phyloP scores from a whole-genome alignment of 1,140 invertebrate genomes.

The Trinorchestia longiramus region DNA sequence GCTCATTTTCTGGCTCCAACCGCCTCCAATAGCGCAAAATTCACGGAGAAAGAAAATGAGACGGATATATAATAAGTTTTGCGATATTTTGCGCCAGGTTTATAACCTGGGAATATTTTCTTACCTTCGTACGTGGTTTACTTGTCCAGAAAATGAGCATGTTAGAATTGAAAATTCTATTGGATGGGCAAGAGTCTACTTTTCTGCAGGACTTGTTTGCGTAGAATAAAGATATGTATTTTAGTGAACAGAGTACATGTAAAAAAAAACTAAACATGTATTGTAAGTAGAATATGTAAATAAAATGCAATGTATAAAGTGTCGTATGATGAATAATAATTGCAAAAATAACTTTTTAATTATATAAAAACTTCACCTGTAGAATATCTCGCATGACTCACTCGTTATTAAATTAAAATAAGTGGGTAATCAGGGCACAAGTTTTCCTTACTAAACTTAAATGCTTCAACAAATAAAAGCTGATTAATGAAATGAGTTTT shows the following conservation, averaged over 20 bases:
- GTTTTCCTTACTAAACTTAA: neutral
- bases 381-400: neutral
- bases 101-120: slow-evolving; percentile 48
- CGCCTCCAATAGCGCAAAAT: slow-evolving; percentile 53
- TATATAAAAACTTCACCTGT: no score
- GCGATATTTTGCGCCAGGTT: slow-evolving; percentile 42
- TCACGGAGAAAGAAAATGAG: slow-evolving; percentile 49
- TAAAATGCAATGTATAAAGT: no score
- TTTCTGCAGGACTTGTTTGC: neutral
- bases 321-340: neutral
- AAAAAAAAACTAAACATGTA: neutral
- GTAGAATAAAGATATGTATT: neutral
- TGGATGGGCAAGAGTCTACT: neutral
- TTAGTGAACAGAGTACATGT: neutral
- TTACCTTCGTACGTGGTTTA: neutral
- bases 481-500: neutral
- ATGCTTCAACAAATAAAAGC: neutral
- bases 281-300: neutral
- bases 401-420: neutral
- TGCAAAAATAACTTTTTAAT: neutral
- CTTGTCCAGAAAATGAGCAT: neutral
- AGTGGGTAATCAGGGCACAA: neutral
- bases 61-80: slow-evolving; percentile 54
- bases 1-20: slow-evolving; percentile 52
- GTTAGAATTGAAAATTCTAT: neutral